phyloP scores from a whole-genome alignment of 2,113 vertebrate genomes.

The Lepisosteus osseus region DNA sequence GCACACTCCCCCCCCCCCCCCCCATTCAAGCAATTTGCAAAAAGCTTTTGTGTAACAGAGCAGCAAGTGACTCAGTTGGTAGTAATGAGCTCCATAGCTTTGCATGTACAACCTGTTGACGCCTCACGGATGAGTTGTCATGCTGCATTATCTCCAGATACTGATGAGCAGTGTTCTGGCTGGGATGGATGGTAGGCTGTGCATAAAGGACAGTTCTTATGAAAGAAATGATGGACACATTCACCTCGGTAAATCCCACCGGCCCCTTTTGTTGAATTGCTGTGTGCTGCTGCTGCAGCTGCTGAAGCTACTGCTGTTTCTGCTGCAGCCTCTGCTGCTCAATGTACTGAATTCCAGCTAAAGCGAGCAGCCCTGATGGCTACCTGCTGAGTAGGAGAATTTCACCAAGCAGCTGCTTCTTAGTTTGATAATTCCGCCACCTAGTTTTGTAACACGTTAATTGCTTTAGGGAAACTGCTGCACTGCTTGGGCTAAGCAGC shows the following conservation, averaged over 20 bases:
- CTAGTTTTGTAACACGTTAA: constrained; percentile 40
- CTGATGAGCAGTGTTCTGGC: constrained; percentile 39
- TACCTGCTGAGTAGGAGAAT: constrained; percentile 20
- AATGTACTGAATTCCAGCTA: constrained; percentile 34
- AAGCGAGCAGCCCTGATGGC: constrained; percentile 30
- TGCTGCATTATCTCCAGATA: constrained; percentile 42
- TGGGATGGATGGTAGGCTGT: constrained; percentile 38
- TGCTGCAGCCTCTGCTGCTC: constrained; percentile 16
- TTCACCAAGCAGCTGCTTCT: constrained; percentile 32
- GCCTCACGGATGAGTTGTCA: constrained; percentile 31
- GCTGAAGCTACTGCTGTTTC: neutral
- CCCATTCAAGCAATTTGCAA: constrained; percentile 24
- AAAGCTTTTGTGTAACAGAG: constrained; percentile 30
- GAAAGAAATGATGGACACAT: constrained; percentile 33
- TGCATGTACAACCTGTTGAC: constrained; percentile 47
- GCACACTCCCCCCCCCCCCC: neutral
- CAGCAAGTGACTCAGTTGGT: constrained; percentile 3
- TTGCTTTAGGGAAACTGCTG: constrained; percentile 42
- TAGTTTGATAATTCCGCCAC: constrained; percentile 36
- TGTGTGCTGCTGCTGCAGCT: constrained; percentile 3
- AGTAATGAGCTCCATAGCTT: constrained; percentile 40
- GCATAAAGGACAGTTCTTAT: constrained; percentile 34
- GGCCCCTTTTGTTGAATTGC: constrained; percentile 25
- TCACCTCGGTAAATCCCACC: constrained; percentile 32
- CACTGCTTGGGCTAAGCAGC: constrained; percentile 38